Base-by-base conservation (phyloP, 2,888 invertebrate genomes). In the Drosophila prolongata region DNA sequence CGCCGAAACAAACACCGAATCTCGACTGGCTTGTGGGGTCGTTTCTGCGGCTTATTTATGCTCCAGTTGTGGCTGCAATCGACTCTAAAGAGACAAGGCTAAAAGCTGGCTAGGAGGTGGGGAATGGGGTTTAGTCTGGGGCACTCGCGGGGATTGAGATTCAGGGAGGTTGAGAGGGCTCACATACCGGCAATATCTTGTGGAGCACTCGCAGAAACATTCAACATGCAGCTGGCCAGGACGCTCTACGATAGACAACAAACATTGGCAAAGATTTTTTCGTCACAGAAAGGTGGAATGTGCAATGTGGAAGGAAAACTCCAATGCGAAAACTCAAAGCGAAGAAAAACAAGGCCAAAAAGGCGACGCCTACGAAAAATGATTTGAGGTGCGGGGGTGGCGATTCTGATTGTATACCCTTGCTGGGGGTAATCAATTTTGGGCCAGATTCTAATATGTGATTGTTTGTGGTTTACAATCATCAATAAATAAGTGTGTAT, bases 121-220 rank as follows among this genome's bases (percentile, higher is more conserved):
- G 30, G 46, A 11, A 35, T 55, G 27, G 42, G 13, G 46, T 35
- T 30, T 55, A 30, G 13, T n/a, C 13, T 37, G 13, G 49, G 64
- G 19, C 14, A 44, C 6, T 37, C 1, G 40, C 37, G 30, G 52
- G 53, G 61, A 14, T 46, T 40, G 24, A 47, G 46, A 14, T 38
- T 47, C 30, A 42, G 34, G 46, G 10, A 42, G 62, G 53, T 34
- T 44, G 16, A 56, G 71, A 54, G 16, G 38, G 52, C 66, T 49
- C 72, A 70, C 62, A 54, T 91, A 92, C 92, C 92, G 92, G 91
- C 87, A 91, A 80, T 73, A 91, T 81, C 82, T 91, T 91, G 77
- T 90, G 89, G 77, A 92, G 86, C 79, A 87, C 91, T 88, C 91
- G 91, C 80, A 92, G 91, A 79, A 92, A 90, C 92, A 92, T 91